Evolutionary conservation across 2,113 vertebrate species (phyloP).

Genomic region (Tachysurus fulvidraco): DNA sequence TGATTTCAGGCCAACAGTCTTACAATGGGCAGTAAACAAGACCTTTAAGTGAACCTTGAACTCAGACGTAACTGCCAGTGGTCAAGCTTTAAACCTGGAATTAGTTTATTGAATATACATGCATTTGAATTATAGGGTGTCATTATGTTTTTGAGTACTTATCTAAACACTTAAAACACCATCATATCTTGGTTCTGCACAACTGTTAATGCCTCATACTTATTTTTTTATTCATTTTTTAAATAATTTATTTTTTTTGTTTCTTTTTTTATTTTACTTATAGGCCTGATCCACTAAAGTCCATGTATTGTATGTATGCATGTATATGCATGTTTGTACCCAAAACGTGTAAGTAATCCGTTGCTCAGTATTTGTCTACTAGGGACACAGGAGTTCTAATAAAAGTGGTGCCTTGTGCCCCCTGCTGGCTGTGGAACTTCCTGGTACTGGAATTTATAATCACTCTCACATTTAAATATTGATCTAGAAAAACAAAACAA

Average conservation of each 20-base stretch:
- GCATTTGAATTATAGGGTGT: not conserved
- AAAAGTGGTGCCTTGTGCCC: not conserved
- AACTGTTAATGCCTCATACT: not conserved
- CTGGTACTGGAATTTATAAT: not conserved
- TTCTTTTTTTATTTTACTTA: too few relatives aligned
- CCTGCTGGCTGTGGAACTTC: constrained; percentile 27
- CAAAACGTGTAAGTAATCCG: not conserved
- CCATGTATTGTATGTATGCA: too few relatives aligned
- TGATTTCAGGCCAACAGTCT: not conserved
- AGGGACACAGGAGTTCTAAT: not conserved
- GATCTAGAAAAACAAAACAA: not conserved
- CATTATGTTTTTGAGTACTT: not conserved
- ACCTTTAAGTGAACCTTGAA: not conserved
- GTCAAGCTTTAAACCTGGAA: not conserved
- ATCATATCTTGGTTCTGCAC: not conserved
- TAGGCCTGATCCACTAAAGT: not conserved
- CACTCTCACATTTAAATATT: too few relatives aligned
- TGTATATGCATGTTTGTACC: too few relatives aligned
- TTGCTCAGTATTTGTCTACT: not conserved
- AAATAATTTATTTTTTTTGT: too few relatives aligned
- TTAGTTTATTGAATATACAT: not conserved
- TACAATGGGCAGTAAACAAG: not conserved
- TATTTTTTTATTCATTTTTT: too few relatives aligned
- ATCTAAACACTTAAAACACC: not conserved
- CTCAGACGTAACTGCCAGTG: not conserved